Evolutionary conservation across 2,888 invertebrate genomes (phyloP), one percentile per base, ranked within the genome.

Genomic region (Sicus ferrugineus): DNA sequence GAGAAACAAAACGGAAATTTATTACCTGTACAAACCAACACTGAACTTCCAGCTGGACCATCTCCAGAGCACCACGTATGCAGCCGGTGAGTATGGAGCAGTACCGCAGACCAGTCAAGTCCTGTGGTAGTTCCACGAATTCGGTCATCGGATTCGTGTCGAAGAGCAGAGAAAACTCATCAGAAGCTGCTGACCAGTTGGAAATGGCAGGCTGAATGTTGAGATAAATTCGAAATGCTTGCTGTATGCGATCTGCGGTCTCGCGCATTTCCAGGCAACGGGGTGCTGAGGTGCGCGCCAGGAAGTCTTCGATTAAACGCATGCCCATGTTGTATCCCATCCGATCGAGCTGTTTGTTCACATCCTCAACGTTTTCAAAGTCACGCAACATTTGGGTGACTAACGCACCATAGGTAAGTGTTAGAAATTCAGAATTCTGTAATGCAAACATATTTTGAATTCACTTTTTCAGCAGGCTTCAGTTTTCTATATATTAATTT

Each of bases 251-350:
- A 82, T 99, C 98, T 52, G 98, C 97, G 0, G 97, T 97, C 81
- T 99, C 98, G 79, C 96, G 90, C 87, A 99, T 93, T 85, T 99
- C 98, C 80, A 95, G 88, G 83, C 99, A 99, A 54, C 97, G 89
- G 0, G 93, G 93, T 3, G 94, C 92, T 66, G 92, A 92, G 23
- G 94, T 97, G 76, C 97, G 90, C 0, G 98, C 97, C 11, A 99
- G 87, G 80, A 97, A 99, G 83, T 99, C 99, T 87, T 99, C 99
- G 72, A 99, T 97, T 48, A 99, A 86, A 56, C 99, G 89, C 66
- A 98, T 93, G 14, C 99, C 99, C 90, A 99, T 99, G 82, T 98
- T 99, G 84, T 98, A 99, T 4, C 99, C 99, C 86, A 96, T 92
- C 81, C 95, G 87, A 80, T 97, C 97, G 71, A 98, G 86, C 81